Evolutionary conservation across 1,140 invertebrate genomes (phyloP).

Genomic region (Drosophila hydei): DNA sequence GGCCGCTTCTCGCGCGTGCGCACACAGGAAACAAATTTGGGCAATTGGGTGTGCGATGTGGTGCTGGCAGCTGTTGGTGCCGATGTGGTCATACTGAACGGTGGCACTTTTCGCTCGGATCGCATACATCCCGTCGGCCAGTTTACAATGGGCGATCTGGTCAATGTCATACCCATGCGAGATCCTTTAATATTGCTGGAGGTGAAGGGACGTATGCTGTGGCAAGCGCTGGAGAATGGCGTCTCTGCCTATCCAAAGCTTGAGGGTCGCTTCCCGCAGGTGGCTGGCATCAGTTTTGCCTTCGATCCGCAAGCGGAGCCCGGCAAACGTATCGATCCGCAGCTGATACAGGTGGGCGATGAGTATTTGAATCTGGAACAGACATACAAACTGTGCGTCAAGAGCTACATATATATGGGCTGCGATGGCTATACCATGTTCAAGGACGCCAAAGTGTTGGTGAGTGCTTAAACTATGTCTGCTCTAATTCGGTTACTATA

Average conservation of each 20-base stretch:
- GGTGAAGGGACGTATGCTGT: slow-evolving; percentile 87
- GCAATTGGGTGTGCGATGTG: slow-evolving; percentile 95
- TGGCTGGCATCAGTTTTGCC: slow-evolving; percentile 91
- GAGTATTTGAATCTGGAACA: slow-evolving; percentile 91
- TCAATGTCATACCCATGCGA: slow-evolving; percentile 92
- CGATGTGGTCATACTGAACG: slow-evolving; percentile 93
- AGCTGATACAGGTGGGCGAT: slow-evolving; percentile 92
- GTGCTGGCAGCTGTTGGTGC: slow-evolving; percentile 92
- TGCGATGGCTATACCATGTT: slow-evolving; percentile 94
- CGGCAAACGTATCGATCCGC: slow-evolving; percentile 88
- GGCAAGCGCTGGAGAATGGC: slow-evolving; percentile 92
- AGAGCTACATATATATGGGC: slow-evolving; percentile 91
- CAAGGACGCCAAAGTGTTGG: slow-evolving; percentile 88
- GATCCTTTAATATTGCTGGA: slow-evolving; percentile 91
- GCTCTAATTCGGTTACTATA: too few species aligned
- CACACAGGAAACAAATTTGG: slow-evolving; percentile 93
- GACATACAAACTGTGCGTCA: slow-evolving; percentile 91
- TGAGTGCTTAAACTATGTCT: too few species aligned
- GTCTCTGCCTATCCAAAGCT: slow-evolving; percentile 90
- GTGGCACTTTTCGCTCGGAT: slow-evolving; percentile 88
- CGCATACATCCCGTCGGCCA: slow-evolving; percentile 90
- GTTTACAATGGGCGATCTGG: slow-evolving; percentile 93
- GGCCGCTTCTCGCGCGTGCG: slow-evolving; percentile 92
- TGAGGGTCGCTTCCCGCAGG: slow-evolving; percentile 92
- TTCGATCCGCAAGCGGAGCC: slow-evolving; percentile 91